Base-by-base conservation (phyloP, 2,797 vertebrate genomes). In the Smutsia temminckii region DNA sequence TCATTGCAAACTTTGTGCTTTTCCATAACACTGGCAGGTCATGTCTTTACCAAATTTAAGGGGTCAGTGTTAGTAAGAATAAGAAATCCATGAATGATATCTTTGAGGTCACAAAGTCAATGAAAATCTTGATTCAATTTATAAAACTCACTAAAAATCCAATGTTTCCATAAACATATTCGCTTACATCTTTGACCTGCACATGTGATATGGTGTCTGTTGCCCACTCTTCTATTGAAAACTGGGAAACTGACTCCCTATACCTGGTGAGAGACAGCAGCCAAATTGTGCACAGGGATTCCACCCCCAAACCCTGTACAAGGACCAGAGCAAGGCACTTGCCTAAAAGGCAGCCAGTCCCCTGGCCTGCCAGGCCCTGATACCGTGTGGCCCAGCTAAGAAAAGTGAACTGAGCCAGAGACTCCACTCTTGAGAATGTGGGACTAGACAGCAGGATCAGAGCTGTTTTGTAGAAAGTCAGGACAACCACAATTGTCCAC, bases 51-150 rank as follows among this genome's bases (percentile, higher is more conserved):
- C 34, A 86, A 55, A 89, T 8, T 90, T 64, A 80, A 86, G 18
- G 72, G 3, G 9, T 64, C 42, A 12, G 17, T 64, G 37, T 42
- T 72, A 40, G 23, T 61, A 75, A 66, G 7, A 77, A 63, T 55
- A 79, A 85, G 13, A 87, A 80, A 12, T 59, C 25, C 49, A 74
- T 88, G 46, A 81, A 85, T 61, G 85, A 21, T 57, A 77, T 77
- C 25, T 77, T 68, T 81, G 34, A 81, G 32, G 27, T 77, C 68
- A 81, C 55, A 72, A 51, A 66, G 18, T 57, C 69, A 63, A 91
- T 46, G 10, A 85, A 95, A 94, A 81, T 85, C 74, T 49, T n/a
- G 37, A 80, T 71, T 88, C 18, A 20, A 66, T 55, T n/a, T 64
- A 40, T 40, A 46, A 92, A 93, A 68, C n/a, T 64, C 14, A 27